Percentiles rank a stretch among this genome's conserved stretches.
phyloP scores from a whole-genome alignment of 2,888 invertebrate genomes.

The Seladonia tumulorum region DNA sequence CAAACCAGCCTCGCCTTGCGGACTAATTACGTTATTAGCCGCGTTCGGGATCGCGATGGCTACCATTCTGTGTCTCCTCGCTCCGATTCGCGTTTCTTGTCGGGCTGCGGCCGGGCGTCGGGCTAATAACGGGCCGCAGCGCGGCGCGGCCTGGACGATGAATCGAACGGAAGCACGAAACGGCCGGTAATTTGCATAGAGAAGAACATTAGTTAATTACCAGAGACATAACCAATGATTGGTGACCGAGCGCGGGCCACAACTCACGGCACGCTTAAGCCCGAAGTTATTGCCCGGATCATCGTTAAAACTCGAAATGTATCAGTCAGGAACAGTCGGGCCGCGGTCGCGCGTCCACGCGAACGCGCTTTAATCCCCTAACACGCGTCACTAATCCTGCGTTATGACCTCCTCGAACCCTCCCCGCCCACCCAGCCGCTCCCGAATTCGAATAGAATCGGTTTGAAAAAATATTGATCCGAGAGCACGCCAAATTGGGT shows the following conservation, averaged over 20 bases:
- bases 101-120: constrained; percentile 20
- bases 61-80: constrained; percentile 49
- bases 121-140: constrained; percentile 46
- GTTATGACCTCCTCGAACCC: not conserved
- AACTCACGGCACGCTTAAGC: constrained; percentile 81
- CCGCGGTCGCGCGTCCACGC: constrained; percentile 32
- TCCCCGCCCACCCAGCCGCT: no score
- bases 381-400: constrained; percentile 19
- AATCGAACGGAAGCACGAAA: constrained; percentile 66
- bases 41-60: constrained; percentile 46
- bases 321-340: constrained; percentile 76
- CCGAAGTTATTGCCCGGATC: constrained; percentile 83
- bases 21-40: constrained; percentile 56
- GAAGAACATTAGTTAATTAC: constrained; percentile 84
- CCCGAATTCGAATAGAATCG: not conserved
- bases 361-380: constrained; percentile 74
- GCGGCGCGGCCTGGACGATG: constrained; percentile 43
- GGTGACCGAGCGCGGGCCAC: constrained; percentile 80
- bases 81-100: constrained; percentile 51
- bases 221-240: constrained; percentile 82
- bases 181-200: constrained; percentile 79
- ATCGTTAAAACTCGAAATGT: constrained; percentile 83
- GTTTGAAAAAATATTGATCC: constrained; percentile 1
- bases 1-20: constrained; percentile 22
- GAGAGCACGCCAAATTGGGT: not conserved